Evolutionary conservation across 2,113 vertebrate genomes (phyloP).

Genomic region (Carollia perspicillata): DNA sequence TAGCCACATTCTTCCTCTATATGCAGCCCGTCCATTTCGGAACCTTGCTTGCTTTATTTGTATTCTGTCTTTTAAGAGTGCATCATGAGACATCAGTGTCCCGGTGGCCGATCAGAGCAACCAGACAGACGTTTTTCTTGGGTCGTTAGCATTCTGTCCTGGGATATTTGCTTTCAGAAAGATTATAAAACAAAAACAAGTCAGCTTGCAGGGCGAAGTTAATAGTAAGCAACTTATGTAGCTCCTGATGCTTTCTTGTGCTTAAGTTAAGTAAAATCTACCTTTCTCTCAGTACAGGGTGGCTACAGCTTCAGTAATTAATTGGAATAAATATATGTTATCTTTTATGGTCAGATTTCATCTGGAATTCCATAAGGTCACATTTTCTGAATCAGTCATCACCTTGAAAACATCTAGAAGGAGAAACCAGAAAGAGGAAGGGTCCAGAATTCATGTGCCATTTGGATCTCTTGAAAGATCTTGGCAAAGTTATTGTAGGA

Average conservation of each 20-base stretch:
- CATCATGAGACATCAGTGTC: background rate
- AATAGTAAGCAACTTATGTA: background rate
- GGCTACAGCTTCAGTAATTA: background rate
- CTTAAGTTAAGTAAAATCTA: background rate
- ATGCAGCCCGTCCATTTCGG: background rate
- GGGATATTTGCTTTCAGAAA: background rate
- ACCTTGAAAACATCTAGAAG: background rate
- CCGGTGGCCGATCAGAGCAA: background rate
- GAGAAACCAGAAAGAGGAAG: background rate
- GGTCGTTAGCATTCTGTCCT: background rate
- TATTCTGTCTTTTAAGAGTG: background rate
- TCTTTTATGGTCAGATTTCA: background rate
- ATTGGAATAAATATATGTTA: background rate
- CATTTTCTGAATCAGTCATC: background rate
- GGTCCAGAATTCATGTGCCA: background rate
- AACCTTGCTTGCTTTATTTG: background rate
- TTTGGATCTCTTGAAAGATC: background rate
- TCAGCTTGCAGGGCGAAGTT: background rate
- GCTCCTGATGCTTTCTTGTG: background rate
- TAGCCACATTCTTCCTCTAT: conserved; percentile 20
- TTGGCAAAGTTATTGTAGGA: background rate
- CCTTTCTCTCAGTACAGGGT: background rate
- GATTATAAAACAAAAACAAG: background rate
- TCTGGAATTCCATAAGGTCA: background rate
- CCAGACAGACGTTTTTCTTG: background rate